Conservation (phyloP, 2,113 vertebrate species). For the Arizona elegans region DNA sequence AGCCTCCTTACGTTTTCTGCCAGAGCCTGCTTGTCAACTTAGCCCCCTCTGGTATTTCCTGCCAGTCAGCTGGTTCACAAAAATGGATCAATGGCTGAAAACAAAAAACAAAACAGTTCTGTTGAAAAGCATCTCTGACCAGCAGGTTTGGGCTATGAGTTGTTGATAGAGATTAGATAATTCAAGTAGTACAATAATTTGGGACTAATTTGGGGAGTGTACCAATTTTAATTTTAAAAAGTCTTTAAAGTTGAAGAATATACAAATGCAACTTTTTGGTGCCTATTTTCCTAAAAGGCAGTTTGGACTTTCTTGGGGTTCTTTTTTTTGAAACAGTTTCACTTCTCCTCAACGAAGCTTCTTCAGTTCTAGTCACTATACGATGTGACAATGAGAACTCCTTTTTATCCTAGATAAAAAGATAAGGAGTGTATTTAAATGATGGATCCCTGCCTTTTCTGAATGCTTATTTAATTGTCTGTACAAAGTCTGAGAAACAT, state of each 20-base stretch:
- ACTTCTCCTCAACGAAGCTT: background rate
- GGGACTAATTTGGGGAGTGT: background rate
- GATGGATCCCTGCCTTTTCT: background rate
- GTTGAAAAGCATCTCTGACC: background rate
- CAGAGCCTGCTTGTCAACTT: background rate
- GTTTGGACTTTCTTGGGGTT: background rate
- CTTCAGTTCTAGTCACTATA: background rate
- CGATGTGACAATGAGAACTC: background rate
- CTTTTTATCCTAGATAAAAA: background rate
- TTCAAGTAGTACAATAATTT: background rate
- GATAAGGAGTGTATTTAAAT: background rate
- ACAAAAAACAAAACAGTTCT: background rate
- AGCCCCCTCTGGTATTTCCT: background rate
- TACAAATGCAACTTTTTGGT: background rate
- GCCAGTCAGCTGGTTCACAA: background rate
- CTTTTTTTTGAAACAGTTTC: background rate
- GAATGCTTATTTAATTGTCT: background rate
- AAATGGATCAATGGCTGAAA: background rate
- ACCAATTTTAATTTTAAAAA: background rate
- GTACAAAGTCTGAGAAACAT: background rate
- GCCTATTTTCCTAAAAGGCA: background rate
- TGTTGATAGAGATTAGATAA: background rate
- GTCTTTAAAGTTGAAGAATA: background rate
- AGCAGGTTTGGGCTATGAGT: background rate
- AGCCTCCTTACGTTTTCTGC: background rate